Base-by-base conservation (phyloP, 2,797 vertebrate species). In the Holocentrus rufus region DNA sequence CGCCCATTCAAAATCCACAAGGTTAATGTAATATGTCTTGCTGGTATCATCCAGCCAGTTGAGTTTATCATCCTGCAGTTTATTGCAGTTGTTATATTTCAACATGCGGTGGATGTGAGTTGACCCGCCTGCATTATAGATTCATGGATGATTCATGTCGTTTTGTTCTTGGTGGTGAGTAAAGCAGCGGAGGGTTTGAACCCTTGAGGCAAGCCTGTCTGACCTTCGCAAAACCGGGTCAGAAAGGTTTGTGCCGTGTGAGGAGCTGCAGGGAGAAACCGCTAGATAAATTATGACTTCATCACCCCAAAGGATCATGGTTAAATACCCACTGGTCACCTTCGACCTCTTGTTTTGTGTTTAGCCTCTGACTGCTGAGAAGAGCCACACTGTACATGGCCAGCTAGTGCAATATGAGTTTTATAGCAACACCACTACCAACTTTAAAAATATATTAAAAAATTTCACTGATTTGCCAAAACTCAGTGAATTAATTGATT, bases 151-250 rank as follows among this genome's bases (percentile, higher is more conserved):
- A 47, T 55, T 47, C 10, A 46, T 55, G n/a, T 8, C 2, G 25
- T 7, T 55, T 55, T 13, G 44, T 63, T 17, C 62, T 62, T 55
- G n/a, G 47, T 34, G 69, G 49, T 13, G 22, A 42, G 64, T 42
- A 17, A 11, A 30, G 39, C 7, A 23, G 22, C 7, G 9, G 13
- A 61, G 13, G 13, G 34, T 5, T 20, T 54, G 9, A 31, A 53
- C 34, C 49, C 54, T 34, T 22, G 9, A 30, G 14, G 6, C n/a
- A 4, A 50, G 42, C 42, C 36, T 13, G 46, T 50, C 30, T 59
- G 44, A 36, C 44, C 55, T 59, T 34, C 14, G 14, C 20, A 14
- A 8, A 36, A 50, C 30, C 4, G 2, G 15, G 7, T 7, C 1
- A 4, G 3, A 36, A 2, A 17, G 52, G 31, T 34, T 34, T 34